Base-by-base conservation (phyloP, 1,140 invertebrate genomes). In the Drosophila trapezifrons region DNA sequence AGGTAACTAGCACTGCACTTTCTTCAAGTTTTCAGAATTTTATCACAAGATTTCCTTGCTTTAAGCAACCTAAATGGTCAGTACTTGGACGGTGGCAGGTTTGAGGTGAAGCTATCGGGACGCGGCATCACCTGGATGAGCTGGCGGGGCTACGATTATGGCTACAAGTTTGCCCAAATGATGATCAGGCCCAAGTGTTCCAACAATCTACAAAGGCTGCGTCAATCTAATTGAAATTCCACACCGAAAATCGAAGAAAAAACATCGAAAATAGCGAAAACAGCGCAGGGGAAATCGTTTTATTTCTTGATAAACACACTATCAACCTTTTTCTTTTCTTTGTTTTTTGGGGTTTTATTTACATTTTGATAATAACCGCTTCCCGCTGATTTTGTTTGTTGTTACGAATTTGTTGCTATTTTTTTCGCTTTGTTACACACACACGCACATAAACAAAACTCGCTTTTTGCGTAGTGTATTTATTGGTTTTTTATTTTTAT, bases 121-220 rank as follows among this genome's bases (percentile, higher is more conserved):
- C 71, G 84, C 1, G 83, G 83, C 18, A 89, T 86, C 60, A 83
- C 66, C 27, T 86, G 83, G 83, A 83, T 89, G 59, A 83, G 32
- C 42, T 87, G 83, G 83, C 64, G 46, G 8, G 84, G 84, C 62
- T 89, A 89, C 46, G 84, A 89, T 27, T 89, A 89, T 27, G 85
- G 84, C 43, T 89, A 89, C 38, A 87, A 87, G 47, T 38, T 65
- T 9, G 51, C 47, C 13, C 80, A 87, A 70, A 84, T 89, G 80
- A 89, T 87, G 83, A 87, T 89, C 72, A 76, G 83, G 32, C 83
- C 83, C 25, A 89, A 78, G 58, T 86, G 83, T 40, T 66, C 55
- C 38, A 64, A 78, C 58, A 78, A 64, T 52, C 52, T 63, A 51
- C 45, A 40, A 17, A 52, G 62, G 38, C 70, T 57, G 25, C 40